Evolutionary conservation across 2,797 vertebrate species (phyloP).

Genomic region (Takifugu rubripes): DNA sequence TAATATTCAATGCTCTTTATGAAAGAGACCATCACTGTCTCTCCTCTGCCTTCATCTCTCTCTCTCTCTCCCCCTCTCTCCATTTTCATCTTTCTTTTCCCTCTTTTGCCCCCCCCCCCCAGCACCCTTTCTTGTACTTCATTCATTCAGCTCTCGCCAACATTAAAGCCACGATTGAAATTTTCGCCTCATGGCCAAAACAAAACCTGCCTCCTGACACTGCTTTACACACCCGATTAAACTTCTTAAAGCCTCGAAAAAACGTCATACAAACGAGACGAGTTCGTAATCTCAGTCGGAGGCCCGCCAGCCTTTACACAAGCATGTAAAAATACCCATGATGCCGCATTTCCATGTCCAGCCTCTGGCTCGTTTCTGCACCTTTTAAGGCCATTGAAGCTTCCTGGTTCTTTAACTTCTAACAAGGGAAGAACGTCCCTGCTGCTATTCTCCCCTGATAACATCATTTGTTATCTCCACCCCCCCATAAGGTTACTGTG

Average conservation of each 20-base stretch:
- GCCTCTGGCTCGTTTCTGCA: constrained; percentile 5
- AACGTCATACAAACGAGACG: constrained; percentile 1
- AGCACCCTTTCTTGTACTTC: constrained; percentile 44
- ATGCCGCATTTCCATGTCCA: not conserved
- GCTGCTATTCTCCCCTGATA: constrained; percentile 8
- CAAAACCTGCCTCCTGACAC: constrained; percentile 23
- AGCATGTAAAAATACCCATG: not conserved
- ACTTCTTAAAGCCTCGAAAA: not conserved
- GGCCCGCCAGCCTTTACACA: not conserved
- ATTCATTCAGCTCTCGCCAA: constrained; percentile 44
- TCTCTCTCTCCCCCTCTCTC: constrained; percentile 29
- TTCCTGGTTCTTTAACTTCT: constrained; percentile 6
- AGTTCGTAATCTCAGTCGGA: constrained; percentile 5
- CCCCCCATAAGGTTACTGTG: not conserved
- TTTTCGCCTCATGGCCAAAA: constrained; percentile 33
- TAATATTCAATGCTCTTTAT: constrained; percentile 75
- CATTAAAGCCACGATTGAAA: constrained; percentile 40
- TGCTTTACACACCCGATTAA: no score
- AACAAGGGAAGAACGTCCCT: constrained; percentile 37
- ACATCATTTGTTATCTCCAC: constrained; percentile 26
- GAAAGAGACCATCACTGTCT: constrained; percentile 37
- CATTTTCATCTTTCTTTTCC: constrained; percentile 42
- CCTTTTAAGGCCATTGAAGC: not conserved
- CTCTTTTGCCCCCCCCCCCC: constrained; percentile 27
- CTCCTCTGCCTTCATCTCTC: constrained; percentile 49